Conservation (phyloP, 2,113 vertebrate species). For the Myocastor coypus region DNA sequence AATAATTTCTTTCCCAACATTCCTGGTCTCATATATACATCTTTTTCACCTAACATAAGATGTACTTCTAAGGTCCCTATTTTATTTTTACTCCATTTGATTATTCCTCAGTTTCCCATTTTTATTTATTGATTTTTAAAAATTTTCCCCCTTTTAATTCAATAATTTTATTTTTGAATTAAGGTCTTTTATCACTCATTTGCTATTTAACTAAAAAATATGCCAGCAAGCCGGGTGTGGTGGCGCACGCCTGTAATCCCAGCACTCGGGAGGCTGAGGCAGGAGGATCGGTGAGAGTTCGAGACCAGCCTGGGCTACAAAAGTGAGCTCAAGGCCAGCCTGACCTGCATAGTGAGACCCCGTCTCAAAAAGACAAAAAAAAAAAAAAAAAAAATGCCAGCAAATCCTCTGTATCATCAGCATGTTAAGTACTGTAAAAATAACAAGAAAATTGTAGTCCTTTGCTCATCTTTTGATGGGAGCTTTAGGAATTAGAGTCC, state of each 20-base stretch:
- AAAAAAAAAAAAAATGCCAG: slow-evolving; percentile 4
- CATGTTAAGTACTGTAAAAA: neutral
- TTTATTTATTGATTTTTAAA: neutral
- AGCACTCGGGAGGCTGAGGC: too few species aligned
- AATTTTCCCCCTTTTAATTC: neutral
- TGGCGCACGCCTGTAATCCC: too few species aligned
- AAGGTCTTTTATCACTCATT: neutral
- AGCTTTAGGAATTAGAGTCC: neutral
- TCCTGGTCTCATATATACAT: neutral
- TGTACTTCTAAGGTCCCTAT: neutral
- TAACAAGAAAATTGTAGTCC: neutral
- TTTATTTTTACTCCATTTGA: neutral
- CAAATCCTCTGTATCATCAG: neutral
- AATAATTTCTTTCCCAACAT: neutral
- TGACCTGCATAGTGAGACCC: too few species aligned
- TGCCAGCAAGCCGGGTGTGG: too few species aligned
- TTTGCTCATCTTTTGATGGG: neutral
- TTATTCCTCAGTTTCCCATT: neutral
- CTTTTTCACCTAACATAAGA: neutral
- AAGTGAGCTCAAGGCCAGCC: too few species aligned
- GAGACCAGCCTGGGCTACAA: too few species aligned
- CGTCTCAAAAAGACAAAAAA: too few species aligned
- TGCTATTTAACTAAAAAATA: slow-evolving; percentile 29
- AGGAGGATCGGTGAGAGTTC: too few species aligned
- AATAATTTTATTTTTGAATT: slow-evolving; percentile 32